phyloP scores from a whole-genome alignment of 2,113 vertebrate species.

The Crotalus helleri region DNA sequence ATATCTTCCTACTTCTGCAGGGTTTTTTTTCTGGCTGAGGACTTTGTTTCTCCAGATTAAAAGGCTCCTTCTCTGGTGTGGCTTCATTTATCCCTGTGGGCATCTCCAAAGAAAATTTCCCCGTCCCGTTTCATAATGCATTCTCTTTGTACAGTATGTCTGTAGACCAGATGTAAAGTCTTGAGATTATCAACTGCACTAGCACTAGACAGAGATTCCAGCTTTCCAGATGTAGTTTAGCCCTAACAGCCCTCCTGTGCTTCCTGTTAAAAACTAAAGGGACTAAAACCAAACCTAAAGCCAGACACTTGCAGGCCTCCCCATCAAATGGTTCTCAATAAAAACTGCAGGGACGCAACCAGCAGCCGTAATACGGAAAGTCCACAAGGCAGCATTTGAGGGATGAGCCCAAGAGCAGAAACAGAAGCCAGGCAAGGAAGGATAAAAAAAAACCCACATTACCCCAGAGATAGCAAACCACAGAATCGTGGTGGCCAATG shows the following conservation, averaged over 20 bases:
- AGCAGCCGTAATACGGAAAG: not conserved
- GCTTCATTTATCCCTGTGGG: not conserved
- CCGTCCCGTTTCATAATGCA: not conserved
- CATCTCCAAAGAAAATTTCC: not conserved
- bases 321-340: not conserved
- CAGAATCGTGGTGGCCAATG: not conserved
- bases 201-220: not conserved
- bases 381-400: not conserved
- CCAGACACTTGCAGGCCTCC: not conserved
- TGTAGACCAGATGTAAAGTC: not conserved
- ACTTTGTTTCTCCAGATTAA: no score
- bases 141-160: not conserved
- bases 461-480: constrained; percentile 44
- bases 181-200: not conserved
- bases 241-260: no score
- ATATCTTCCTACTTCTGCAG: not conserved
- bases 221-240: not conserved
- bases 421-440: constrained; percentile 3
- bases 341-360: constrained; percentile 11
- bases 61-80: not conserved
- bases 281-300: no score
- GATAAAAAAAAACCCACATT: not conserved
- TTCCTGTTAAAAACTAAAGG: not conserved
- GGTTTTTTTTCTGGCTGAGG: not conserved
- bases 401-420: constrained; percentile 15